Base-by-base conservation (phyloP, 2,888 invertebrate species). In the Parnassius apollo region DNA sequence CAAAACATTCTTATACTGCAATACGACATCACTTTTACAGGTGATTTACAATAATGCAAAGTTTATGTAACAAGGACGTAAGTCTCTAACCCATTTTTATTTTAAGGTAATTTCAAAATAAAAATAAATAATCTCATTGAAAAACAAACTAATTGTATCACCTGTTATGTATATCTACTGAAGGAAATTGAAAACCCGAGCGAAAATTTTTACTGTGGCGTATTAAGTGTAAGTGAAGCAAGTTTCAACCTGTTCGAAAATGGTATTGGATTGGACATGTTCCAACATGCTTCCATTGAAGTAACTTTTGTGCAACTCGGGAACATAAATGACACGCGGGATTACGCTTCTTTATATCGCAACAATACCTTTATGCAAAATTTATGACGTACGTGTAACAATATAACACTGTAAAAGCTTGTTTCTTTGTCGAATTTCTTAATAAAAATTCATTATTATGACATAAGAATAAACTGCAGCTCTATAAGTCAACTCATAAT, bases 401-500 rank as follows among this genome's bases (percentile, higher is more conserved):
- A 48, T n/a, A 9, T 12, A 49, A 49, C 8, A 13, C 13, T 48
- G 9, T 49, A 8, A 13, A 49, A 2, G 13, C 9, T 49, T 35
- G 35, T 35, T 12, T 13, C 8, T 49, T 44, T 18, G 49, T 8
- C 13, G 9, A 49, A 49, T n/a, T 49, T 44, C 44, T 9, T 44
- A 11, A 11, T 9, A 25, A 42, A 42, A 9, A 57, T 9, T 35
- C 12, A 46, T 12, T 13, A 46, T 22, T 18, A 13, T 9, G 44
- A 13, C 45, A 61, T 62, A 53, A 57, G 35, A 35, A 50, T 49
- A 50, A 55, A 44, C 18, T 35, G 46, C 42, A 63, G 52, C 57
- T 61, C 71, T 71, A 72, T 72, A 73, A 54, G 57, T 67, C 68
- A 68, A 67, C 45, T 45, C 42, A 45, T 56, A 50, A 63, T 51